A percentile compares a stretch with the other conserved stretches of the same genome.
Evolutionary conservation across 2,888 invertebrate genomes (phyloP).

Genomic region (Uloborus plumipes): DNA sequence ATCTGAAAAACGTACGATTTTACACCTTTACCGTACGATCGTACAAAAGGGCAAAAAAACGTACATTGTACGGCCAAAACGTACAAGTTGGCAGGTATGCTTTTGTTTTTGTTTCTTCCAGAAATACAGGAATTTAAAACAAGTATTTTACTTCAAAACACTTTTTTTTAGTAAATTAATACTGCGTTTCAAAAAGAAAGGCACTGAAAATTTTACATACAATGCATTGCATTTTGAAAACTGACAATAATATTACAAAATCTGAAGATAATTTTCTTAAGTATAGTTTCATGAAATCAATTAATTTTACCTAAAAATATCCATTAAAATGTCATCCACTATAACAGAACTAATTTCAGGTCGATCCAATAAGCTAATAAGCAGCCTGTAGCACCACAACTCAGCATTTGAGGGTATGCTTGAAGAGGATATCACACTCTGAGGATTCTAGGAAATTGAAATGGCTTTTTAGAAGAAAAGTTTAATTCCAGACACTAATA

Average conservation of each 20-base stretch:
- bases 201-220: neutral
- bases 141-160: no score
- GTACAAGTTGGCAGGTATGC: no score
- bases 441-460: constrained; percentile 55
- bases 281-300: neutral
- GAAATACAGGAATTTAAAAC: no score
- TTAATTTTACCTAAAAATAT: constrained; percentile 76
- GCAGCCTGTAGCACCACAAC: constrained; percentile 78
- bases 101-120: no score
- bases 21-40: no score
- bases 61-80: no score
- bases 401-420: constrained; percentile 68
- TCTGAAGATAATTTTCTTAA: no score
- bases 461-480: neutral
- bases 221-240: neutral
- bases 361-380: constrained; percentile 87
- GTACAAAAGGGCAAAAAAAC: no score
- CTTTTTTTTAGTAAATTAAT: no score
- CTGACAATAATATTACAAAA: neutral
- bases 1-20: no score
- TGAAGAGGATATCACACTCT: constrained; percentile 50
- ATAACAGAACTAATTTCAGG: constrained; percentile 86
- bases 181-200: neutral
- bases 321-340: constrained; percentile 82
- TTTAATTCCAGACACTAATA: neutral